Evolutionary conservation across 2,113 vertebrate species (phyloP).

Genomic region (Perca fluviatilis): DNA sequence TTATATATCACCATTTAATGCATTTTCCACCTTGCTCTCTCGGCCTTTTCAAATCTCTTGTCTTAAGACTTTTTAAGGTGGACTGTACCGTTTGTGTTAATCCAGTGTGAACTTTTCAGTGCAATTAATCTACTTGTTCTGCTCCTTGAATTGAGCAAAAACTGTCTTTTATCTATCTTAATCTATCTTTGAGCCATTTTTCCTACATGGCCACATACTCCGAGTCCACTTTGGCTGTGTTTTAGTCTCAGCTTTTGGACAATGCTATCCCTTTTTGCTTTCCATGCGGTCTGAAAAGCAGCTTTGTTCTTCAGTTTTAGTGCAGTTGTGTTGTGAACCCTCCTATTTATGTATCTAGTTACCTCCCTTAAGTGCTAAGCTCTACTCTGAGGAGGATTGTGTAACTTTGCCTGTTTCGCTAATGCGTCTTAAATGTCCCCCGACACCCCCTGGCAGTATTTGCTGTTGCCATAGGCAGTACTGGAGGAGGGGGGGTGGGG

Average conservation of each 20-base stretch:
- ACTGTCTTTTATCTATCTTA: neutral
- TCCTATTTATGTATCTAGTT: constrained; percentile 62
- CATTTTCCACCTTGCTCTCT: constrained; percentile 1
- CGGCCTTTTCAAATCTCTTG: constrained; percentile 39
- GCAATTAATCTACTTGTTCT: constrained; percentile 24
- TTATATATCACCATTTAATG: constrained; percentile 3
- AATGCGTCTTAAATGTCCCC: constrained; percentile 61
- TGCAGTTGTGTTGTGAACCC: constrained; percentile 37
- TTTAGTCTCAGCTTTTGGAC: constrained; percentile 13
- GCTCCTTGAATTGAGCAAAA: neutral
- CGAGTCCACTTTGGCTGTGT: constrained; percentile 5
- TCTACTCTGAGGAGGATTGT: constrained; percentile 58
- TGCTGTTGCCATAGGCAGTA: constrained; percentile 44
- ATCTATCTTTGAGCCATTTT: constrained; percentile 2
- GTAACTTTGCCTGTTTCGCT: constrained; percentile 68
- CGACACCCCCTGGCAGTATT: constrained; percentile 2
- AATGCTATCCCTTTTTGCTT: neutral
- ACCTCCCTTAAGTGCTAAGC: constrained; percentile 66
- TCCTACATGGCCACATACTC: constrained; percentile 25
- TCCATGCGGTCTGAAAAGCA: constrained; percentile 45
- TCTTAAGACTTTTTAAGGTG: constrained; percentile 14
- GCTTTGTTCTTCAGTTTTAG: constrained; percentile 53
- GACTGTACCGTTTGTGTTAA: constrained; percentile 3
- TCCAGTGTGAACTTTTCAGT: constrained; percentile 28
- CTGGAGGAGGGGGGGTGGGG: constrained; percentile 1